Percentiles rank a stretch among this genome's conserved stretches.
phyloP scores from a whole-genome alignment of 2,113 vertebrate species.

The Tapirus terrestris region DNA sequence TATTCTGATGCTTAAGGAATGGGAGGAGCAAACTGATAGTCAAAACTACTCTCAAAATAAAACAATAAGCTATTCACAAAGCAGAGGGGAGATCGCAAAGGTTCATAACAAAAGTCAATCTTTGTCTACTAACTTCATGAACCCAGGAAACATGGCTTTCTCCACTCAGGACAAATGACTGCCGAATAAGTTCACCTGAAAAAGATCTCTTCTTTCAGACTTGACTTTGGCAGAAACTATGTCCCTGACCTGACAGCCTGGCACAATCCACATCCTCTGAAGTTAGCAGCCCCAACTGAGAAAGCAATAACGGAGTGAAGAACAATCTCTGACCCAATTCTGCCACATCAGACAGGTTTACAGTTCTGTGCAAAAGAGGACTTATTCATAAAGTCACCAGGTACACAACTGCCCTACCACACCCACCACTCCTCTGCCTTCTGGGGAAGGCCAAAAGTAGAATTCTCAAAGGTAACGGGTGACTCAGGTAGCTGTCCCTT shows the following conservation, averaged over 20 bases:
- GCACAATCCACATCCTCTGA: slow-evolving; percentile 21
- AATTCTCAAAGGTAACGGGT: slow-evolving; percentile 5
- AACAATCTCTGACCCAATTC: background rate
- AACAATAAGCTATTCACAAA: background rate
- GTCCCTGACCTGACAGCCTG: background rate
- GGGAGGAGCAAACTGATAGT: background rate
- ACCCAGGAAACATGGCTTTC: slow-evolving; percentile 12
- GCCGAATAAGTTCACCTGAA: slow-evolving; percentile 7
- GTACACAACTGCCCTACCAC: background rate
- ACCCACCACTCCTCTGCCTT: background rate
- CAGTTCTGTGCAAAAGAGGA: background rate
- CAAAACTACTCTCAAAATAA: background rate
- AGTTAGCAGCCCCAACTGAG: slow-evolving; percentile 18
- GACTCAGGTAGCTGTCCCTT: background rate
- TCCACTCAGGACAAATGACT: background rate
- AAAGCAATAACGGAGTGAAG: background rate
- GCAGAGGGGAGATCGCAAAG: background rate
- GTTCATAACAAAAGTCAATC: background rate
- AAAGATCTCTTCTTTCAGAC: slow-evolving; percentile 47
- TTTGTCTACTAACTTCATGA: slow-evolving; percentile 36
- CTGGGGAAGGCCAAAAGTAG: background rate
- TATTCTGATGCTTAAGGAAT: background rate
- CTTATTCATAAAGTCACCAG: background rate
- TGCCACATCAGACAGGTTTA: background rate
- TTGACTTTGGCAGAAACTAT: slow-evolving; percentile 33